phyloP scores from a whole-genome alignment of 1,140 invertebrate genomes.

The Rhopalosiphum maidis region DNA sequence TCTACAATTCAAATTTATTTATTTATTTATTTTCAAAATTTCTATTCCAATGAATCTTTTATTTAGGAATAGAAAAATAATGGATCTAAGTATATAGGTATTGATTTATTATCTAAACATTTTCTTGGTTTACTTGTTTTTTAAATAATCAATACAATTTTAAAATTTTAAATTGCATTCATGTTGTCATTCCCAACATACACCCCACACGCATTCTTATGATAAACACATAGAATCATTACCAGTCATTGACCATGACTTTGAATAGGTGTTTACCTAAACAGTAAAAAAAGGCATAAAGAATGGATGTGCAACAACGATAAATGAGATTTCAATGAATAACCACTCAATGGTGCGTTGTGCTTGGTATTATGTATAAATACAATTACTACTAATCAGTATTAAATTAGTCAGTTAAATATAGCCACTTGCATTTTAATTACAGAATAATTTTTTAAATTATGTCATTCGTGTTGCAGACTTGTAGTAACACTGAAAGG shows the following conservation, averaged over 20 bases:
- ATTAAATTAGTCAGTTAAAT: background rate
- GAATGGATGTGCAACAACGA: background rate
- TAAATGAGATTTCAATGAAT: background rate
- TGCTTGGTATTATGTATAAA: background rate
- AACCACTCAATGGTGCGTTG: background rate
- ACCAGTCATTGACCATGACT: background rate
- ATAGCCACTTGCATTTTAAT: background rate
- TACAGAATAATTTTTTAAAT: background rate
- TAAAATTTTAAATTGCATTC: background rate
- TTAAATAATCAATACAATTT: background rate
- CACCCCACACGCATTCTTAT: background rate
- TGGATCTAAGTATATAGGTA: background rate
- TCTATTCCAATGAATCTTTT: background rate
- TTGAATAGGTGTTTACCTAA: background rate
- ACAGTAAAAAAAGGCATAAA: background rate
- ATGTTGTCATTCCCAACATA: background rate
- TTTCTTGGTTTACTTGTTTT: background rate
- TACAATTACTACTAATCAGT: background rate
- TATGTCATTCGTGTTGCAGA: background rate
- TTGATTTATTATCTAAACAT: background rate
- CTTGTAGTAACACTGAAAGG: background rate
- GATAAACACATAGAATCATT: background rate
- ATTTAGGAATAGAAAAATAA: background rate
- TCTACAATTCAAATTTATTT: background rate
- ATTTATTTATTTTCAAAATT: background rate